Base-by-base conservation (phyloP, 2,113 vertebrate species). In the Ariopsis seemanni region DNA sequence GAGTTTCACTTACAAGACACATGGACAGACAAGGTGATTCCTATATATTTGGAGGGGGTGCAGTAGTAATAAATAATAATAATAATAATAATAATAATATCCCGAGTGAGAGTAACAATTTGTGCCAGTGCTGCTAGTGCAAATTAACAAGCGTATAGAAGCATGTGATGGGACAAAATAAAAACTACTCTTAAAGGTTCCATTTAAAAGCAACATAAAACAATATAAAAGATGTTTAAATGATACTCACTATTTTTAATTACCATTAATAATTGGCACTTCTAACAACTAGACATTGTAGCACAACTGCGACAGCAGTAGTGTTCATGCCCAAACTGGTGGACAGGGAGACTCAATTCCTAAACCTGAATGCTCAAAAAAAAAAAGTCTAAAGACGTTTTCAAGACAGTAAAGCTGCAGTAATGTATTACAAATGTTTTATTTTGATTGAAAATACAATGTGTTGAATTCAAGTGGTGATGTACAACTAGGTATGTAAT, bases 381-480 rank as follows among this genome's bases (percentile, higher is more conserved):
- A 55, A 48, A 48, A 42, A 62, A 55, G 50, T 71, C 57, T 71
- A 5, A 20, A 57, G 17, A 69, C 25, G 50, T 5, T 84, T 5
- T 84, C 10, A 4, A 72, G 15, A 72, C n/a, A 72, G 52, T 55
- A 72, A 84, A 25, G 5, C 52, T 42, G 27, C 63, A 67, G 15
- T 58, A 22, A 55, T 17, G 25, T 34, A 62, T 83, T 79, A 88
- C 74, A 89, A 89, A 87, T 69, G 11, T 89, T 89, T 87, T 87
- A 87, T 87, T 85, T 12, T 69, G 69, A 83, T 77, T 83, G 34
- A 77, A 42, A 74, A 58, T 53, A 7, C 60, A 52, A 57, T 57
- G 50, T 87, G 58, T 82, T 84, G 53, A 75, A 83, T 81, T 86
- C 0, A 85, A 42, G 14, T 15, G 48, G 72, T 20, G 25, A 27